A percentile compares a stretch with the other conserved stretches of the same genome.
These are phyloP conservation scores for Cynaeus angustus DNA, from an alignment of 2,888 invertebrate species.

Conservation along the genomic window DNA sequence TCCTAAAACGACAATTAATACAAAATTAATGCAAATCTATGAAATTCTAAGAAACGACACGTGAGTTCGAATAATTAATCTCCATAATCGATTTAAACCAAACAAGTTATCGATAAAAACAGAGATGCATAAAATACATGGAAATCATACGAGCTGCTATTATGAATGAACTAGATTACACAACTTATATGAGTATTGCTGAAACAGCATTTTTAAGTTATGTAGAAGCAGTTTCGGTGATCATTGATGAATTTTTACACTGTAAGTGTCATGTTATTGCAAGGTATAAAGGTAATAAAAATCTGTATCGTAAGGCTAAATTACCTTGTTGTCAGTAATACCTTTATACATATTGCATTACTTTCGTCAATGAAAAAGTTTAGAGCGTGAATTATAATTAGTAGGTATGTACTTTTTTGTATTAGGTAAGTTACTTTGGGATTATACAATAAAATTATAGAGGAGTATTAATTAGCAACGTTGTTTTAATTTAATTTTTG, in stretches of 20 bases:
- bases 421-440: conserved; percentile 25
- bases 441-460: conserved; percentile 31
- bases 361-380: too few relatives aligned
- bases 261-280: conserved; percentile 44
- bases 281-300: conserved; percentile 42
- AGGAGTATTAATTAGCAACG: neutral
- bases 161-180: conserved; percentile 14
- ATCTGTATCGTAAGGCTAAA: conserved; percentile 44
- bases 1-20: too few relatives aligned
- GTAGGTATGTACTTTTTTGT: conserved; percentile 32
- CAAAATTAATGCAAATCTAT: too few relatives aligned
- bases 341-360: conserved; percentile 46
- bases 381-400: conserved; percentile 33
- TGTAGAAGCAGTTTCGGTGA: conserved; percentile 48
- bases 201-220: conserved; percentile 26
- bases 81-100: too few relatives aligned
- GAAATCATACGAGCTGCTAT: conserved; percentile 27
- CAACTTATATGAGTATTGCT: conserved; percentile 20
- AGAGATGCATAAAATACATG: too few relatives aligned
- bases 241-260: conserved; percentile 36
- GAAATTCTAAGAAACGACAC: too few relatives aligned
- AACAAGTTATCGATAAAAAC: too few relatives aligned
- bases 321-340: conserved; percentile 40
- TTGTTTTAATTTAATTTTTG: neutral
- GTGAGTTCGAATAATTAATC: too few relatives aligned